Evolutionary conservation across 2,797 vertebrate genomes (phyloP), one percentile per base, ranked within the genome.

Genomic region (Leuciscus waleckii): DNA sequence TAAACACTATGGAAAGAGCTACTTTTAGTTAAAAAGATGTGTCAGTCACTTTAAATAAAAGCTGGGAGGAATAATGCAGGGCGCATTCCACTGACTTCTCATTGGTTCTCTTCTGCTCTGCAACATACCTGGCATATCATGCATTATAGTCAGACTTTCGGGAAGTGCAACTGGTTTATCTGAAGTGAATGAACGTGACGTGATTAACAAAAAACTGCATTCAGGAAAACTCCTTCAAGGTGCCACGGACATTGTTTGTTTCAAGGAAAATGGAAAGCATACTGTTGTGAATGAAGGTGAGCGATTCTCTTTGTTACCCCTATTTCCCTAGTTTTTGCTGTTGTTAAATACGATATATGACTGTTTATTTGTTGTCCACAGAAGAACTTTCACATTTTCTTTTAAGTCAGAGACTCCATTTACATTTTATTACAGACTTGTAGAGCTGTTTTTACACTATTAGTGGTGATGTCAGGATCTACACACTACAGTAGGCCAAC

Each of bases 161-260:
- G 73, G 81, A 83, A 83, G 49, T 65, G 13, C 9, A 63, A 67
- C 41, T 29, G 3, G 26, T 51, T 65, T 39, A 32, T 51, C 37
- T 8, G n/a, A 19, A 7, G 23, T 71, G 43, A n/a, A 56, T 1
- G 0, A 39, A 51, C 4, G 5, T 39, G 41, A 67, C 26, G 14
- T 17, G n/a, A 2, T 7, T 58, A 1, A 71, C 37, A 70, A 16
- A 17, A 74, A 82, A 35, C 69, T 32, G 11, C 2, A 26, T 32
- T 83, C 26, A n/a, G 14, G 70, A n/a, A 67, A 83, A 67, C 58
- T 67, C 17, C 26, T 74, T 69, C 9, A 71, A 43, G 37, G 16
- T 39, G 67, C 16, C 35, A 70, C n/a, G 11, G 49, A 2, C 35
- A 51, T 2, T 4, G 16, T 37, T 80, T 82, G 5, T 41, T 19